Base-by-base conservation (phyloP, 2,888 invertebrate genomes). In the Plebejus melissa region DNA sequence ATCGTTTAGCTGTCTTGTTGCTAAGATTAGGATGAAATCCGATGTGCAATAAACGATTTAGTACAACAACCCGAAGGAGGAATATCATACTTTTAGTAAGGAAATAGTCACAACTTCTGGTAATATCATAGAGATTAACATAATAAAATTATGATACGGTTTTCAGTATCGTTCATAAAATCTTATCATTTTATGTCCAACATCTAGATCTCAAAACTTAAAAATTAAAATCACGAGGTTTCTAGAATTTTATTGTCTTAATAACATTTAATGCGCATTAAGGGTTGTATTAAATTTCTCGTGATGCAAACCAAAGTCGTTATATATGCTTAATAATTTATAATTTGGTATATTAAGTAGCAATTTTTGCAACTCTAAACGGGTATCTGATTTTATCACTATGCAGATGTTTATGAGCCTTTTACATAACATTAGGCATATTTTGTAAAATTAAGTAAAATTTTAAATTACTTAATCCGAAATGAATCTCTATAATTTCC, bases 241-340 rank as follows among this genome's bases (percentile, higher is more conserved):
- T 65, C 65, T 60, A 28, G 28, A 28, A 65, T 28, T 74, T 74
- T 65, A 60, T 75, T 58, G n/a, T 74, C 69, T 6, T 7, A 13
- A 76, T 71, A 75, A 60, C 76, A 80, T 80, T 85, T 86, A 75
- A 13, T 13, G 65, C 32, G 9, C 13, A 65, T 65, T 65, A 65
- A 32, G 32, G 4, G 36, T 65, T 7, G 65, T 32, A 65, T 65
- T 65, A 65, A 65, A 65, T 36, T 32, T 32, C 32, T 13, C 60
- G 28, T 60, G 32, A 28, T 32, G 28, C 32, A 65, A 28, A 4
- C 28, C 28, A 28, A 65, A 65, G 4, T 28, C 11, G 7, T 28
- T 65, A 28, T 65, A 28, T 65, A 1, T 32, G 4, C 7, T 32
- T 32, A 32, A 1, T 11, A 11, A 60, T 28, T 60, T 60, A 28